A percentile compares a stretch with the other conserved stretches of the same genome.
Conservation (phyloP, 2,113 vertebrate genomes). For the Calidris pugnax region DNA sequence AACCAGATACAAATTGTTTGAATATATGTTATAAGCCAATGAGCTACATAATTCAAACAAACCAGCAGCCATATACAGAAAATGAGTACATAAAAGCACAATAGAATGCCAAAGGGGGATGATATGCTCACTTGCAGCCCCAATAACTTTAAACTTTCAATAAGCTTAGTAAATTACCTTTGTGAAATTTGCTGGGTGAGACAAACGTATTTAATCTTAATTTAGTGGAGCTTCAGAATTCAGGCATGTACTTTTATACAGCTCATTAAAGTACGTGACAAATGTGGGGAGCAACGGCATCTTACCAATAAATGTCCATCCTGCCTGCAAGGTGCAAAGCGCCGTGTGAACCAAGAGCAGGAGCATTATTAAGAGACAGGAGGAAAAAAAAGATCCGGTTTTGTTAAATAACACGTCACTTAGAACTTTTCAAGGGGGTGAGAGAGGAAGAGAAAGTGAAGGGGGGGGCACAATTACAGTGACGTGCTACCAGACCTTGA, state of each 20-base stretch:
- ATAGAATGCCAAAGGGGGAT: not conserved
- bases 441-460: not conserved
- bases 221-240: not conserved
- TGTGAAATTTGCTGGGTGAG: not conserved
- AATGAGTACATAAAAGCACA: not conserved
- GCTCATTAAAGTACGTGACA: not conserved
- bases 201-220: not conserved
- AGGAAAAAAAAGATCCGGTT: not conserved
- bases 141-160: not conserved
- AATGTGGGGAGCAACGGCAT: not conserved
- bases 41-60: not conserved
- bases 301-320: not conserved
- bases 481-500: not conserved
- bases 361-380: not conserved
- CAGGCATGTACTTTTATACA: not conserved
- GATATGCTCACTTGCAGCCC: not conserved
- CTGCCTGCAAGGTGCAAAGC: not conserved
- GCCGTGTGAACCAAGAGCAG: not conserved
- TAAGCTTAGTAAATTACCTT: not conserved
- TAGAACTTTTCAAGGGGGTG: fast-evolving
- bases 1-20: not conserved
- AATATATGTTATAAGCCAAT: not conserved
- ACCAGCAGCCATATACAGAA: not conserved
- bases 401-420: not conserved
- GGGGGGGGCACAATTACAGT: not conserved